Conservation (phyloP, 2,888 invertebrate species). For the Bombylius discolor region DNA sequence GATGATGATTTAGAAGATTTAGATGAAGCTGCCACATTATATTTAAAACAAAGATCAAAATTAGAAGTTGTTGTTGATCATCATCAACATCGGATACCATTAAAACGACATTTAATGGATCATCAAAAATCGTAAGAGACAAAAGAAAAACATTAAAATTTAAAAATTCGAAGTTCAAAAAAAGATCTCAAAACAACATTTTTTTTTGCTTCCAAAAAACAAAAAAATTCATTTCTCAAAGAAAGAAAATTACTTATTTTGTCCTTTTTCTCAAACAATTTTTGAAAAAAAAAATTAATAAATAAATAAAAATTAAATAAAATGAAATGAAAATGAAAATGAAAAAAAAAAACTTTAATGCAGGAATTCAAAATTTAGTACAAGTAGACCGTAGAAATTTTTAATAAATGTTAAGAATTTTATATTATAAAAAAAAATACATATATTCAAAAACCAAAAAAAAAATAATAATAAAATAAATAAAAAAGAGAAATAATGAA, state of each 20-base stretch:
- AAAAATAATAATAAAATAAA: no score
- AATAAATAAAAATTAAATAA: not conserved
- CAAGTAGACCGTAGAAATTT: not conserved
- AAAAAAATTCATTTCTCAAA: no score
- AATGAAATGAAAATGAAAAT: not conserved
- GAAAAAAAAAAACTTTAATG: not conserved
- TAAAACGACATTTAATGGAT: not conserved
- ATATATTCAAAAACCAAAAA: no score
- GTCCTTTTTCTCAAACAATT: not conserved
- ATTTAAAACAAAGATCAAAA: constrained; percentile 32
- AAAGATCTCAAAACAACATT: no score
- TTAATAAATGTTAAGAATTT: no score
- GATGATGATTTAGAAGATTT: constrained; percentile 43
- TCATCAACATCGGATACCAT: not conserved
- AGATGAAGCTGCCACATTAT: constrained; percentile 41
- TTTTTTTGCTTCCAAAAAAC: no score
- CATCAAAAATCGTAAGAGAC: not conserved
- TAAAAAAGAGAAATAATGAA: no score
- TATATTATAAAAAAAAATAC: no score
- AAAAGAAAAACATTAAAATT: not conserved
- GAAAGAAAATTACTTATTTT: no score
- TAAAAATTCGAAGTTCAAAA: no score
- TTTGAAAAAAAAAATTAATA: not conserved
- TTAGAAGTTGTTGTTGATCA: not conserved
- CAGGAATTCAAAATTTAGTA: not conserved